Conservation (phyloP, 2,797 vertebrate species). For the Pangasius krempfi region DNA sequence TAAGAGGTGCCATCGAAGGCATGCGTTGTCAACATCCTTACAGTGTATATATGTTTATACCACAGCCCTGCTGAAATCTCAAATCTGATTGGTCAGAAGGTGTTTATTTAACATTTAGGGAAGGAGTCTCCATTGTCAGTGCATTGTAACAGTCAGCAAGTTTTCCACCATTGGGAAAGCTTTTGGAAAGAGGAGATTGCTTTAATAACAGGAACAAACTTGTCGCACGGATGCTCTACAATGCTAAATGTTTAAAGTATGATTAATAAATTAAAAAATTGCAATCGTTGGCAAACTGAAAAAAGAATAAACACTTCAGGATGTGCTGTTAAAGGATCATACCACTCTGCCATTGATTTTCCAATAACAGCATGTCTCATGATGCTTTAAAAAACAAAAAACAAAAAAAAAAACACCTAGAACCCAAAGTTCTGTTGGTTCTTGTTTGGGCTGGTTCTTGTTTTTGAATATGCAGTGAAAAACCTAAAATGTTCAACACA, state of each 20-base stretch:
- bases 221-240: neutral
- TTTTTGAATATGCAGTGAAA: neutral
- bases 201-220: neutral
- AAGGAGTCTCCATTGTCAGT: neutral
- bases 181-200: neutral
- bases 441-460: neutral
- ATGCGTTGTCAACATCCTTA: neutral
- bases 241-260: neutral
- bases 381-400: neutral
- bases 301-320: neutral
- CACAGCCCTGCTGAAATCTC: neutral
- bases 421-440: neutral
- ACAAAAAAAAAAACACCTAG: too few relatives aligned
- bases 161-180: neutral
- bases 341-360: neutral
- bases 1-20: neutral
- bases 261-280: neutral
- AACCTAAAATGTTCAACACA: neutral
- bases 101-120: neutral
- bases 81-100: neutral
- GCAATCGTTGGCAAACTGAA: neutral
- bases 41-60: neutral
- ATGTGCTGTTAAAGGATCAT: neutral
- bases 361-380: neutral
- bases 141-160: too few relatives aligned